phyloP scores from a whole-genome alignment of 2,113 vertebrate species.

The Dunckerocampus dactyliophorus region DNA sequence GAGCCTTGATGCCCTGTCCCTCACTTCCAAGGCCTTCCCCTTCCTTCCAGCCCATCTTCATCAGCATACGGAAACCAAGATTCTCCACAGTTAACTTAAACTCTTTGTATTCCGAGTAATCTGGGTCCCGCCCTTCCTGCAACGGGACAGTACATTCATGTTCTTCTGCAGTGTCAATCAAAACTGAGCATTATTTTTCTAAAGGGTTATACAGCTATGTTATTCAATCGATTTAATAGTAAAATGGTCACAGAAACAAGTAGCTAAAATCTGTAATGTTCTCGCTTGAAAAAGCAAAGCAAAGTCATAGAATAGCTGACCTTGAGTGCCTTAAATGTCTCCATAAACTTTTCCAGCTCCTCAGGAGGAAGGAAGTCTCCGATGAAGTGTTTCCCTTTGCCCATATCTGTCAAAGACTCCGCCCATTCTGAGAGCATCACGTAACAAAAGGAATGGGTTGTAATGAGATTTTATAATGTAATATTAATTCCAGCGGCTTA shows the following conservation, averaged over 20 bases:
- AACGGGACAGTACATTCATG: conserved; percentile 3
- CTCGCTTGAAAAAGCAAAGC: background rate
- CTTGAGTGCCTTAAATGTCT: conserved; percentile 96
- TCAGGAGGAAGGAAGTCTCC: conserved; percentile 95
- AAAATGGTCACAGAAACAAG: background rate
- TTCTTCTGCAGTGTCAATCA: too few species aligned
- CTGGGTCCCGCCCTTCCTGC: conserved; percentile 93
- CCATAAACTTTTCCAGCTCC: conserved; percentile 98
- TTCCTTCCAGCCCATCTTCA: conserved; percentile 99
- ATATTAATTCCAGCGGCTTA: background rate
- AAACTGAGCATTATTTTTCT: background rate
- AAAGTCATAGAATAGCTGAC: conserved; percentile 59
- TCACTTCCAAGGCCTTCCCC: conserved; percentile 92
- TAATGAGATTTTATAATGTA: background rate
- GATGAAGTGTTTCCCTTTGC: conserved; percentile 95
- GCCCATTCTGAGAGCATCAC: conserved; percentile 84
- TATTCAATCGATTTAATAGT: background rate
- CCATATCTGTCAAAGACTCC: conserved; percentile 96
- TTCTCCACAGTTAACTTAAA: conserved; percentile 98
- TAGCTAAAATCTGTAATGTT: background rate
- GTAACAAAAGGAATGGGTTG: too few species aligned
- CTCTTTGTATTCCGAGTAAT: conserved; percentile 97
- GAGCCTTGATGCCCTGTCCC: conserved; percentile 90
- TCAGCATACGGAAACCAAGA: conserved; percentile 96
- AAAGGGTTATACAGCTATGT: background rate